Percentiles rank a stretch among this genome's conserved stretches.
These are phyloP conservation scores for Scolanthus callimorphus DNA, from an alignment of 92 coral and sea anemone species.

Conservation along the genomic window DNA sequence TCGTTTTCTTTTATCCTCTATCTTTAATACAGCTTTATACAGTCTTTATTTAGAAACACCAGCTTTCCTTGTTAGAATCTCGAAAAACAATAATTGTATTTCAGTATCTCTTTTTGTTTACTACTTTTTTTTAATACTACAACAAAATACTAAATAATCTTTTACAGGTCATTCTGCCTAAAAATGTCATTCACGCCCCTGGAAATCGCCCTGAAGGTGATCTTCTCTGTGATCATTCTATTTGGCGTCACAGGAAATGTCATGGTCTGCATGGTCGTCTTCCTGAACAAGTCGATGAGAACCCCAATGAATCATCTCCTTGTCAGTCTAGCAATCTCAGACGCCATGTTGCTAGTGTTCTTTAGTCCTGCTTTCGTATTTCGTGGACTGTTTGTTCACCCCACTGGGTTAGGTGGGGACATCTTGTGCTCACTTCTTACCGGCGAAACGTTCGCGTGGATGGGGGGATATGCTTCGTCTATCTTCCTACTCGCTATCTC, in stretches of 20 bases:
- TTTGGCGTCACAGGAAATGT: constrained; percentile 37
- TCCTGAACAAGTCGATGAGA: constrained; percentile 30
- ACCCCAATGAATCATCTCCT: constrained; percentile 55
- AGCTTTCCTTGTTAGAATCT: too few relatives aligned
- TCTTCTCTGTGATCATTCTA: constrained; percentile 23
- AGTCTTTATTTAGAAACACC: too few relatives aligned
- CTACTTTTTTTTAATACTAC: too few relatives aligned
- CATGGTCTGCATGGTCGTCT: constrained; percentile 31
- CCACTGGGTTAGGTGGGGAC: constrained; percentile 31
- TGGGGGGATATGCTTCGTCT: constrained; percentile 45
- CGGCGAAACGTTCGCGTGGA: constrained; percentile 51
- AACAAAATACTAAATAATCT: too few relatives aligned
- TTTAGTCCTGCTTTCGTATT: constrained; percentile 37
- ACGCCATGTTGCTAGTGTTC: constrained; percentile 36
- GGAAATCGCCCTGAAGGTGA: constrained; percentile 23
- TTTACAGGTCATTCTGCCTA: too few relatives aligned
- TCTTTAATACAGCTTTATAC: too few relatives aligned
- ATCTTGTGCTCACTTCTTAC: constrained; percentile 28
- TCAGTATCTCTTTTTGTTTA: too few relatives aligned
- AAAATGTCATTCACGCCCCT: neutral
- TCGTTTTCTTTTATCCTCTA: too few relatives aligned
- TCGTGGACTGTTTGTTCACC: constrained; percentile 26
- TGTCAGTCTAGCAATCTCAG: constrained; percentile 52
- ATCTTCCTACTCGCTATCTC: constrained; percentile 41
- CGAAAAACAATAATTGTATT: too few relatives aligned